Conservation (phyloP, 2,888 invertebrate genomes). For the Cyclophora punctaria region DNA sequence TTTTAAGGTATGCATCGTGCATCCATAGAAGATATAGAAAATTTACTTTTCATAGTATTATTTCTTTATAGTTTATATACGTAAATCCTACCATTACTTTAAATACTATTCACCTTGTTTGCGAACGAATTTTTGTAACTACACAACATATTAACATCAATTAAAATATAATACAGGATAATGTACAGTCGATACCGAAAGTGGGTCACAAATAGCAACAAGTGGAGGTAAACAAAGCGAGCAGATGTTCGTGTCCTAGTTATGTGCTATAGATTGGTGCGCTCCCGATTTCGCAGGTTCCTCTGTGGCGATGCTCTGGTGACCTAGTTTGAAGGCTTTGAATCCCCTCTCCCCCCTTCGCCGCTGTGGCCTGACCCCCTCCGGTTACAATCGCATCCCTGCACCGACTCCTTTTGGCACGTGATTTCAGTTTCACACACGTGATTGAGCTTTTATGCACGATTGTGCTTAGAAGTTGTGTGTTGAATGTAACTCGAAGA, state of each 20-base stretch:
- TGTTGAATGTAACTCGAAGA: too few relatives aligned
- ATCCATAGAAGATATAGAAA: too few relatives aligned
- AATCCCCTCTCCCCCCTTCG: conserved; percentile 19
- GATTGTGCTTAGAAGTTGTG: too few relatives aligned
- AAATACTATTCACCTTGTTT: too few relatives aligned
- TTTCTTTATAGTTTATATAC: too few relatives aligned
- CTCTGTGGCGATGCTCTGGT: conserved; percentile 42
- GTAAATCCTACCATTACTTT: too few relatives aligned
- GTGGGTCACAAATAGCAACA: conserved; percentile 17
- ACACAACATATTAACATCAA: too few relatives aligned
- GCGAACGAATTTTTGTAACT: too few relatives aligned
- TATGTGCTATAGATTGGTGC: conserved; percentile 19
- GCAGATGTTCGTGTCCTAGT: conserved; percentile 7
- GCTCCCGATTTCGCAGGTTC: conserved; percentile 36
- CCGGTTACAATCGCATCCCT: conserved; percentile 15
- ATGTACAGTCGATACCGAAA: conserved; percentile 2
- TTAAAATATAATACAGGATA: neutral
- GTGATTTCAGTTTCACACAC: conserved; percentile 3
- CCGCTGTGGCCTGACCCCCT: conserved; percentile 22
- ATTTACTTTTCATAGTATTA: too few relatives aligned
- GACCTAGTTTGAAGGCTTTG: conserved; percentile 43
- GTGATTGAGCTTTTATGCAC: neutral
- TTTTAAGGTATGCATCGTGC: too few relatives aligned
- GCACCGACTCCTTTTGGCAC: conserved; percentile 18
- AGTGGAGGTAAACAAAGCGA: conserved; percentile 14